Percentiles rank a stretch among this genome's conserved stretches.
Conservation (phyloP, 2,797 vertebrate species). For the Malurus splendens region DNA sequence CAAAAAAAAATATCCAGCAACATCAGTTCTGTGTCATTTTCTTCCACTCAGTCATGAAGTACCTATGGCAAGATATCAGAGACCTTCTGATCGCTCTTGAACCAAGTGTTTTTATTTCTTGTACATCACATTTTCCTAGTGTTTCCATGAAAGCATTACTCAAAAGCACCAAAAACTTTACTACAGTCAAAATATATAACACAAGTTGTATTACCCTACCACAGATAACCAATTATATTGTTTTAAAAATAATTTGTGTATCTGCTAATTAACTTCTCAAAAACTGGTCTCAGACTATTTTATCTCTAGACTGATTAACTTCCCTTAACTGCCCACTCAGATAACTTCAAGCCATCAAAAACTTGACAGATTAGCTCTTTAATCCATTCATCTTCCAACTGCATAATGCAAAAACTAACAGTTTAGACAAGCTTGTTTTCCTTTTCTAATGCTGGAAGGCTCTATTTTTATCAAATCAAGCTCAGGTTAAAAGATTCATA, state of each 20-base stretch:
- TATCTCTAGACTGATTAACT: background rate
- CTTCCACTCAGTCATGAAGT: background rate
- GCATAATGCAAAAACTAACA: background rate
- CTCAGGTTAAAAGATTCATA: background rate
- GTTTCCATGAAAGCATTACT: background rate
- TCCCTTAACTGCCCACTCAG: background rate
- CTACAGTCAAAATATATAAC: background rate
- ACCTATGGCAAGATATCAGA: background rate
- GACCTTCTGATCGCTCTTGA: background rate
- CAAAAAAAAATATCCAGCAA: background rate
- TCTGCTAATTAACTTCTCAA: background rate
- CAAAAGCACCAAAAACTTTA: background rate
- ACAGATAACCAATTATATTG: background rate
- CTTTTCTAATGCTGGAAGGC: background rate
- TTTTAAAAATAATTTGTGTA: background rate
- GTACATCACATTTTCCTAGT: background rate
- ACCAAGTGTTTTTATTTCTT: background rate
- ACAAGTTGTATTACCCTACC: background rate
- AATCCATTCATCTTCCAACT: background rate
- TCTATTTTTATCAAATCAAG: background rate
- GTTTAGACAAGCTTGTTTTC: background rate
- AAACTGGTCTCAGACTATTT: background rate
- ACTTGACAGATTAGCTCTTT: background rate
- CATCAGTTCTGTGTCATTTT: background rate
- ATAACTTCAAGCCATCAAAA: background rate